Evolutionary conservation across 1,140 invertebrate genomes (phyloP).

Genomic region (Uloborus diversus): DNA sequence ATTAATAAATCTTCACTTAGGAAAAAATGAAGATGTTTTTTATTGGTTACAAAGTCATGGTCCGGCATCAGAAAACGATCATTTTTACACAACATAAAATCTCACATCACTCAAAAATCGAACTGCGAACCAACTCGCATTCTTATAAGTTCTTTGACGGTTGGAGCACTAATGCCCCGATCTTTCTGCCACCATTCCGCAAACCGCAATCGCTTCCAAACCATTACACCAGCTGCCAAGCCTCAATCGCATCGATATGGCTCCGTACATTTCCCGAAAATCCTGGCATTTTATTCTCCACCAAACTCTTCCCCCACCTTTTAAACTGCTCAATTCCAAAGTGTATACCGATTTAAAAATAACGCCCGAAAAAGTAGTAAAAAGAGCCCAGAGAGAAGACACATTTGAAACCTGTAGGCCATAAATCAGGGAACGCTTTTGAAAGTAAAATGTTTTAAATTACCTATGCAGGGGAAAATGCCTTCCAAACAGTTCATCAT

Average conservation of each 20-base stretch:
- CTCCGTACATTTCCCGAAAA: not conserved
- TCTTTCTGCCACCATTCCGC: not conserved
- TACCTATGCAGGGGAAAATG: slow-evolving; percentile 51
- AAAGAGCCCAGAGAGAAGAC: not conserved
- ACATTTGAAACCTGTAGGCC: slow-evolving; percentile 1
- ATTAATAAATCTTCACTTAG: no score
- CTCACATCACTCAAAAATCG: no score
- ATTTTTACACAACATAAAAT: no score
- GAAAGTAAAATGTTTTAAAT: slow-evolving; percentile 57
- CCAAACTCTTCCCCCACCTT: not conserved
- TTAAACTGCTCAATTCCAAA: slow-evolving; percentile 7
- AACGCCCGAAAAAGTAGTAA: slow-evolving; percentile 40
- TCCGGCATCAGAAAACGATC: no score
- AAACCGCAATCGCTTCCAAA: not conserved
- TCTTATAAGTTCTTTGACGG: not conserved
- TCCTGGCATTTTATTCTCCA: not conserved
- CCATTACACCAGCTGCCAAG: slow-evolving; percentile 11
- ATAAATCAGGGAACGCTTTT: slow-evolving; percentile 38
- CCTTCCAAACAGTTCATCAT: slow-evolving; percentile 47
- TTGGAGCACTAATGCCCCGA: slow-evolving; percentile 18
- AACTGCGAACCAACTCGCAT: no score
- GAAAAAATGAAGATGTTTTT: no score
- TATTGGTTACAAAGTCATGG: no score
- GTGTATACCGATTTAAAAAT: slow-evolving; percentile 54
- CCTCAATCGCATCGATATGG: slow-evolving; percentile 11